Percentiles rank a stretch among this genome's conserved stretches.
These are phyloP conservation scores for Aulostomus chinensis DNA, from an alignment of 2,797 vertebrate genomes.

Conservation along the genomic window DNA sequence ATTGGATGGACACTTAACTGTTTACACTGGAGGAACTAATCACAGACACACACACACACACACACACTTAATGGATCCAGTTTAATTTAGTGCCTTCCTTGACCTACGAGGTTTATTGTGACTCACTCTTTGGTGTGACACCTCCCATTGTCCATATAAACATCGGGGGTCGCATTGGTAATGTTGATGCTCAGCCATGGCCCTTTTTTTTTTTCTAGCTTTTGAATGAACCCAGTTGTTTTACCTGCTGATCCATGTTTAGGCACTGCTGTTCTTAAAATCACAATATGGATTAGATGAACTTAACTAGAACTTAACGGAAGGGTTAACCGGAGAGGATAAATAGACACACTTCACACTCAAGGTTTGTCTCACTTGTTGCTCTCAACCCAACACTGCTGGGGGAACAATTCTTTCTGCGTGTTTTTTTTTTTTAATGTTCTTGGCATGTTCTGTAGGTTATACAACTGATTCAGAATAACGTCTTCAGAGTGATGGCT, in stretches of 20 bases:
- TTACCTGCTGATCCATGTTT: slow-evolving; percentile 71
- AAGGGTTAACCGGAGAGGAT: slow-evolving; percentile 4
- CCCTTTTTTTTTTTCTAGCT: background rate
- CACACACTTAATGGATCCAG: no score
- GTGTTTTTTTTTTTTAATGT: slow-evolving; percentile 14
- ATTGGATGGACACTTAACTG: slow-evolving; percentile 45
- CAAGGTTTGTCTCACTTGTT: slow-evolving; percentile 10
- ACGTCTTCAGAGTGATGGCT: background rate
- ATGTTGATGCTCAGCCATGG: slow-evolving; percentile 4
- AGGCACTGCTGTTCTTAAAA: slow-evolving; percentile 61
- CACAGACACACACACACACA: slow-evolving; percentile 16
- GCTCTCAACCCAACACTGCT: slow-evolving; percentile 19
- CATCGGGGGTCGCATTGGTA: slow-evolving; percentile 2
- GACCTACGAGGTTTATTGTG: no score
- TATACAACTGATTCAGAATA: slow-evolving; percentile 13
- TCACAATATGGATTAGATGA: slow-evolving; percentile 12
- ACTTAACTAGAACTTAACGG: background rate
- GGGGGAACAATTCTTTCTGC: slow-evolving; percentile 16
- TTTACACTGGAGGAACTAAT: slow-evolving; percentile 65
- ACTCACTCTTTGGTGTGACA: no score
- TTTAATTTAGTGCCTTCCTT: no score
- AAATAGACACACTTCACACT: no score
- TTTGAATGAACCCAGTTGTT: slow-evolving; percentile 9
- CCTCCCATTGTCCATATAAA: slow-evolving; percentile 12
- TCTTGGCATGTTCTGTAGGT: slow-evolving; percentile 22